These are phyloP conservation scores for Patella vulgata DNA, from an alignment of 1,140 invertebrate genomes.

Conservation along the genomic window DNA sequence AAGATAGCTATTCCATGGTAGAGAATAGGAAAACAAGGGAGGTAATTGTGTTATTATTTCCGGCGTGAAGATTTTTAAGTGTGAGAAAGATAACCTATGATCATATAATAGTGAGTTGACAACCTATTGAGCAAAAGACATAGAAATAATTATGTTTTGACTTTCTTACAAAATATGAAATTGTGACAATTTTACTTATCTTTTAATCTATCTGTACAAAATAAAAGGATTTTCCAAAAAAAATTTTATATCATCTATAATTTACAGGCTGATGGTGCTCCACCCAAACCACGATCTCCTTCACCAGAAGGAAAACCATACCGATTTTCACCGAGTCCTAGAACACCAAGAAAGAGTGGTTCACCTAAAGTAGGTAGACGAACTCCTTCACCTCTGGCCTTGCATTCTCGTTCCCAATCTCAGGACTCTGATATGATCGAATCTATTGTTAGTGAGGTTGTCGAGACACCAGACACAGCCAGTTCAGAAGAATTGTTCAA, in stretches of 20 bases:
- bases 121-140: too few relatives aligned
- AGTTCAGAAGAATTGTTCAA: constrained; percentile 30
- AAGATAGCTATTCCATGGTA: too few relatives aligned
- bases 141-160: too few relatives aligned
- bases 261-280: constrained; percentile 7
- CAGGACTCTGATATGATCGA: constrained; percentile 39
- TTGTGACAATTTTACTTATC: too few relatives aligned
- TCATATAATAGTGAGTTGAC: too few relatives aligned
- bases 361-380: constrained; percentile 16
- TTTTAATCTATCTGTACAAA: background rate
- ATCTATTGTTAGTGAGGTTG: constrained; percentile 35
- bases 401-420: constrained; percentile 15
- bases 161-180: too few relatives aligned
- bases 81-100: too few relatives aligned
- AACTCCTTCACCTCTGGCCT: constrained; percentile 12
- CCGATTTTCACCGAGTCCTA: constrained; percentile 10
- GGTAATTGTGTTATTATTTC: too few relatives aligned
- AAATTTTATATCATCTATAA: constrained; percentile 15
- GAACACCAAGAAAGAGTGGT: constrained; percentile 18
- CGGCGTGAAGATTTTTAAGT: too few relatives aligned
- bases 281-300: constrained; percentile 13
- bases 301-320: constrained; percentile 30
- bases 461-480: constrained; percentile 26
- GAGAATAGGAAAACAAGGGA: too few relatives aligned
- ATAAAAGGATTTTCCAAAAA: constrained; percentile 6